These are phyloP conservation scores for Protodeltote pygarga DNA, from an alignment of 2,888 invertebrate species.

Conservation along the genomic window DNA sequence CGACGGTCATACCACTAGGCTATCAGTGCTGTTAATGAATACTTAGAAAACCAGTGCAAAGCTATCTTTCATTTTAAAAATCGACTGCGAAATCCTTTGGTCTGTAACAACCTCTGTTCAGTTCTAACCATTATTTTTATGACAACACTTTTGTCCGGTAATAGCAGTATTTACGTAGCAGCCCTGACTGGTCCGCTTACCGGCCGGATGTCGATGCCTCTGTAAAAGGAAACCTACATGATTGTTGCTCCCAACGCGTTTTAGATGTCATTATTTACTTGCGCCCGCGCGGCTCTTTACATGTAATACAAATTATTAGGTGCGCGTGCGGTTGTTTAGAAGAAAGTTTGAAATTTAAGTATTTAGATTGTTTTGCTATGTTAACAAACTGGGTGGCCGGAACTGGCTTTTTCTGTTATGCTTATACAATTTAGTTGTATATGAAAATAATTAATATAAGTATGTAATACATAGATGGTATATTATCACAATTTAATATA, in stretches of 20 bases:
- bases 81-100: neutral
- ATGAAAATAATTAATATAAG: too few relatives aligned
- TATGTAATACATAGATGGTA: too few relatives aligned
- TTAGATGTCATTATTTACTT: conserved; percentile 77
- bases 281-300: conserved; percentile 50
- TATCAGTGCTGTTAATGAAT: too few relatives aligned
- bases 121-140: neutral
- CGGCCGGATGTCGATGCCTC: conserved; percentile 76
- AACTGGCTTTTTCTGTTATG: too few relatives aligned
- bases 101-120: neutral
- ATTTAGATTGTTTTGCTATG: too few relatives aligned
- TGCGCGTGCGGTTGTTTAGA: conserved; percentile 30
- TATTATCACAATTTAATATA: neutral
- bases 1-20: too few relatives aligned
- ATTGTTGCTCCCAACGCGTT: conserved; percentile 74
- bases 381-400: too few relatives aligned
- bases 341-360: too few relatives aligned
- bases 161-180: conserved; percentile 24
- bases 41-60: too few relatives aligned
- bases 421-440: too few relatives aligned
- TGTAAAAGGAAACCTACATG: conserved; percentile 75
- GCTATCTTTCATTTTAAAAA: too few relatives aligned
- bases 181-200: conserved; percentile 57
- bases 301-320: conserved; percentile 46
- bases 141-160: conserved; percentile 27